phyloP scores from a whole-genome alignment of 1,140 invertebrate species.

The Caerostris darwini region DNA sequence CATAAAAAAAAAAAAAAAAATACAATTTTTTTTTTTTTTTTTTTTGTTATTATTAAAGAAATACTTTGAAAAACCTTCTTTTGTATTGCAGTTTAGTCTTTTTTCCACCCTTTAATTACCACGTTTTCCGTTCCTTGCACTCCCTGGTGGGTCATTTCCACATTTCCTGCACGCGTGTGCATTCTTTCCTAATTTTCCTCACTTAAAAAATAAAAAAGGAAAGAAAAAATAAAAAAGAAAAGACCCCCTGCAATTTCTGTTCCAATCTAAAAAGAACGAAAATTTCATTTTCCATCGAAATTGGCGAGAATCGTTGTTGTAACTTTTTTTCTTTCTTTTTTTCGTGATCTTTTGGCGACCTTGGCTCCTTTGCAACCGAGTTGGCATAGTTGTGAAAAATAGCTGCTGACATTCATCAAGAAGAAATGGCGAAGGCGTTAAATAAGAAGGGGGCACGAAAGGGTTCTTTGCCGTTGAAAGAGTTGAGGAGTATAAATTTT shows the following conservation, averaged over 20 bases:
- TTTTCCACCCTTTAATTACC: constrained; percentile 8
- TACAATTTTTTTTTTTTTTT: too few species aligned
- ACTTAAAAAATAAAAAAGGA: background rate
- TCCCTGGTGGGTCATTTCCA: constrained; percentile 45
- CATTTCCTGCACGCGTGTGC: background rate
- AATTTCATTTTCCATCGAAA: constrained; percentile 21
- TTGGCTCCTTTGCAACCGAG: background rate
- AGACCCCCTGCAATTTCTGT: constrained; percentile 25
- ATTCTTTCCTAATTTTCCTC: constrained; percentile 44
- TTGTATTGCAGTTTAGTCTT: constrained; percentile 22
- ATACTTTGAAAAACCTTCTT: background rate
- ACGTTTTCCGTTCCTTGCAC: background rate
- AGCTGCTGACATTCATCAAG: background rate
- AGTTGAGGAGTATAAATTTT: background rate
- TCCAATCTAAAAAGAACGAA: background rate
- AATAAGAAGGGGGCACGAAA: background rate
- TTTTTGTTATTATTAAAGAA: too few species aligned
- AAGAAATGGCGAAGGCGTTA: constrained; percentile 1
- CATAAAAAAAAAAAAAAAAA: too few species aligned
- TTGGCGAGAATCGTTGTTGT: background rate
- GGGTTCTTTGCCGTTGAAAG: constrained; percentile 24
- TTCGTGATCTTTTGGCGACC: background rate
- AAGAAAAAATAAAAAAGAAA: background rate
- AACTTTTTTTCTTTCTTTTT: background rate
- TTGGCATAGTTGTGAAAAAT: constrained; percentile 7